Conservation (phyloP, 1,140 invertebrate genomes). For the Lethocerus indicus region DNA sequence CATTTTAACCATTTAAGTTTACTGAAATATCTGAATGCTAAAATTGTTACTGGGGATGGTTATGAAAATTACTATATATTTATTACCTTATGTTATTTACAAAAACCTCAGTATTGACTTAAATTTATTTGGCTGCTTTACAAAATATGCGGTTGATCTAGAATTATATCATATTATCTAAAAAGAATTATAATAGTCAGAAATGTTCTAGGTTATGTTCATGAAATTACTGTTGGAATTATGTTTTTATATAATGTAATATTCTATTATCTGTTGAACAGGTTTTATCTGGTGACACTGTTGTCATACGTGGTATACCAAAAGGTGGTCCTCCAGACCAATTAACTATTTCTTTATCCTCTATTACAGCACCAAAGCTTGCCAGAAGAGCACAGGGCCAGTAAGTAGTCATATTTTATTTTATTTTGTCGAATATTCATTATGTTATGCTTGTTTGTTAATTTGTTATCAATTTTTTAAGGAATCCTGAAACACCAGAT, state of each 20-base stretch:
- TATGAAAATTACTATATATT: too few species aligned
- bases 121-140: not conserved
- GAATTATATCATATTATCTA: conserved; percentile 1
- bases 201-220: not conserved
- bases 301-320: conserved; percentile 66
- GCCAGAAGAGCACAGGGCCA: conserved; percentile 38
- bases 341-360: conserved; percentile 74
- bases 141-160: not conserved
- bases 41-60: too few species aligned
- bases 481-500: conserved; percentile 53
- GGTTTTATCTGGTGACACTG: conserved; percentile 79
- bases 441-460: conserved; percentile 3
- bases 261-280: conserved; percentile 24
- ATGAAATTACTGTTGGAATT: not conserved
- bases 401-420: conserved; percentile 25
- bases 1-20: too few species aligned
- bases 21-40: too few species aligned
- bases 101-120: not conserved
- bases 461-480: not conserved
- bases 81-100: too few species aligned
- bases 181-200: not conserved
- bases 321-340: conserved; percentile 76
- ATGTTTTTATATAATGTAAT: not conserved
- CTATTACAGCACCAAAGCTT: conserved; percentile 81
- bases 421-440: not conserved